A percentile compares a stretch with the other conserved stretches of the same genome.
Evolutionary conservation across 2,113 vertebrate species (phyloP).

Genomic region (Proterorhinus semilunaris): DNA sequence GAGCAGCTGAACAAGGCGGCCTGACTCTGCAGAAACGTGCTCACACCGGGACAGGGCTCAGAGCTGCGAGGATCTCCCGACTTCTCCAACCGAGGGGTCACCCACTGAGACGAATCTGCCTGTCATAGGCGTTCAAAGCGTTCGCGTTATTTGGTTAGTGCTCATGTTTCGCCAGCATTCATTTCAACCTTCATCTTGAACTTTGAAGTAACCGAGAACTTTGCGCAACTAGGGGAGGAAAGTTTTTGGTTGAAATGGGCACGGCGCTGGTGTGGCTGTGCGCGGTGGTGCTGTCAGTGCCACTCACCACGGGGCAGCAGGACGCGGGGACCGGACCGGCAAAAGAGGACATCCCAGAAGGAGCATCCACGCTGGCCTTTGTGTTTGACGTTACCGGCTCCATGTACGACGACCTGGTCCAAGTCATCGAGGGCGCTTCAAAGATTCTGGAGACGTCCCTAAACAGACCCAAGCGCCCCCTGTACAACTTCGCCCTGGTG

Average conservation of each 20-base stretch:
- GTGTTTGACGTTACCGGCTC: slow-evolving; percentile 99
- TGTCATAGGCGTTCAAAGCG: background rate
- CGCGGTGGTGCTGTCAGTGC: slow-evolving; percentile 60
- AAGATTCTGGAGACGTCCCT: slow-evolving; percentile 97
- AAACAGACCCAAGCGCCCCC: slow-evolving; percentile 87
- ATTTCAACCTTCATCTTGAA: slow-evolving; percentile 22
- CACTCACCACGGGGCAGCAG: slow-evolving; percentile 68
- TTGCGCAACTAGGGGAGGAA: slow-evolving; percentile 18
- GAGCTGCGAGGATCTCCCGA: slow-evolving; percentile 12
- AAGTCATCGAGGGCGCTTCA: slow-evolving; percentile 97
- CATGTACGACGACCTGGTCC: slow-evolving; percentile 98
- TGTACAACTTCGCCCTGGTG: slow-evolving; percentile 95
- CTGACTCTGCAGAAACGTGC: slow-evolving; percentile 48
- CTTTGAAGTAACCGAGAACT: slow-evolving; percentile 10
- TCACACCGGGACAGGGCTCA: slow-evolving; percentile 15
- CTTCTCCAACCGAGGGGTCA: slow-evolving; percentile 8
- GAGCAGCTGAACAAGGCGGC: slow-evolving; percentile 48
- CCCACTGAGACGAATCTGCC: background rate
- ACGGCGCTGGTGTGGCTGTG: slow-evolving; percentile 43
- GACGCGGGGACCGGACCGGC: slow-evolving; percentile 53
- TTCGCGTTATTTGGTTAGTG: background rate
- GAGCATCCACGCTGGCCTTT: slow-evolving; percentile 94
- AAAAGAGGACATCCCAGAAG: slow-evolving; percentile 83
- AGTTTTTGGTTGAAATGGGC: slow-evolving; percentile 58
- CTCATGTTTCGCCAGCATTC: slow-evolving; percentile 1